Conservation (phyloP, 2,888 invertebrate genomes). For the Metalampra italica region DNA sequence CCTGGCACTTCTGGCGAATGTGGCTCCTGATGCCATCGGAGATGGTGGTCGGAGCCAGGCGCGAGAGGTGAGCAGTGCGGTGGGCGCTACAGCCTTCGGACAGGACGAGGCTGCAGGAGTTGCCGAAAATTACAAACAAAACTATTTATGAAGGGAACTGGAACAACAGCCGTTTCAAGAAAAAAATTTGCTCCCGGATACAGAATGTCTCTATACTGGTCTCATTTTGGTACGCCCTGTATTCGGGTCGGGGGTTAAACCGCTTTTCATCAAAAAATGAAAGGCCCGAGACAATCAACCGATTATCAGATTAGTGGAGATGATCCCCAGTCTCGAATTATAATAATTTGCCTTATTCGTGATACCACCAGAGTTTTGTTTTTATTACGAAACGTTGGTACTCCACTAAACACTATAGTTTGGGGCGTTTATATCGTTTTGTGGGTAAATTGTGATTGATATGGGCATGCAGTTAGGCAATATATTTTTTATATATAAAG, state of each 20-base stretch:
- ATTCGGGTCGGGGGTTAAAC: background rate
- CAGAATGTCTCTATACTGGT: background rate
- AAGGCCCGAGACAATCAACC: conserved; percentile 7
- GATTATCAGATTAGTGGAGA: conserved; percentile 14
- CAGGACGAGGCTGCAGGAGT: no score
- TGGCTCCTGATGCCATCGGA: no score
- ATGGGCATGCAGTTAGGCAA: background rate
- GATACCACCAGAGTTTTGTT: conserved; percentile 5
- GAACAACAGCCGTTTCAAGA: no score
- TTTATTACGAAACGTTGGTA: background rate
- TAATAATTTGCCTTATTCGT: conserved; percentile 11
- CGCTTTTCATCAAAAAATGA: conserved; percentile 5
- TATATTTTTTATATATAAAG: no score
- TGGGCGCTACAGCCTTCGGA: no score
- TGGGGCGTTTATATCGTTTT: conserved; percentile 20
- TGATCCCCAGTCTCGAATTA: conserved; percentile 11
- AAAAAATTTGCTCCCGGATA: no score
- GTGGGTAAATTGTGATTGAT: conserved; percentile 35
- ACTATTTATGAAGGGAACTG: no score
- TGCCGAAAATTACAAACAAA: no score
- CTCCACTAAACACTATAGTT: conserved; percentile 7
- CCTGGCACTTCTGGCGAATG: no score
- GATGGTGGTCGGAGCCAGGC: no score
- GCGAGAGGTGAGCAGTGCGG: no score
- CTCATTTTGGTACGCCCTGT: background rate